These are phyloP conservation scores for Dicyrtoma fusca DNA, from an alignment of 2,888 invertebrate genomes.

Conservation along the genomic window DNA sequence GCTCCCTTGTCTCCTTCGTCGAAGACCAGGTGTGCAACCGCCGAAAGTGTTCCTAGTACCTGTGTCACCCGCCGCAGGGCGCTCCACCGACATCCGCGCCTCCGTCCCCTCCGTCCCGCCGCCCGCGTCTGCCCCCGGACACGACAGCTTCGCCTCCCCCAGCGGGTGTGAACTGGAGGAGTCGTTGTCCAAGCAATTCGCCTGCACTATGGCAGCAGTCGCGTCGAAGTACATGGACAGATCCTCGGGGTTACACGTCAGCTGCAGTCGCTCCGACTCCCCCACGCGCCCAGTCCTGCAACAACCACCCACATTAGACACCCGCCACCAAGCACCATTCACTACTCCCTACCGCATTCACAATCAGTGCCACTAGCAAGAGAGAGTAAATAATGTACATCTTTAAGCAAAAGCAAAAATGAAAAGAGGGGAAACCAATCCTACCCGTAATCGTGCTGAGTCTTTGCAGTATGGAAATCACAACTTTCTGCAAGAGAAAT, in stretches of 20 bases:
- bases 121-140: slow-evolving; percentile 3
- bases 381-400: no score
- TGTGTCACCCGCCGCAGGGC: background rate
- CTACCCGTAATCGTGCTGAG: slow-evolving; percentile 37
- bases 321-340: no score
- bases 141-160: slow-evolving; percentile 30
- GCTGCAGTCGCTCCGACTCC: slow-evolving; percentile 34
- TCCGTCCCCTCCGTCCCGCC: no score
- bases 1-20: slow-evolving; percentile 70
- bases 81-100: background rate
- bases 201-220: slow-evolving; percentile 50
- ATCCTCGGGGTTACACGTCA: slow-evolving; percentile 52
- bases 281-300: slow-evolving; percentile 23
- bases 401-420: no score
- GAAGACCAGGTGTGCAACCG: slow-evolving; percentile 67
- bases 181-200: slow-evolving; percentile 51
- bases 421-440: slow-evolving; percentile 3
- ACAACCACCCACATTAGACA: no score
- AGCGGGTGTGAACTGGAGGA: slow-evolving; percentile 53
- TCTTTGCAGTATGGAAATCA: slow-evolving; percentile 41
- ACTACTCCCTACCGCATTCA: no score
- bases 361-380: no score
- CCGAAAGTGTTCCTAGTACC: slow-evolving; percentile 50
- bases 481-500: slow-evolving; percentile 44
- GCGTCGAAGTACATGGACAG: slow-evolving; percentile 56